These are phyloP conservation scores for Amphipyra tragopoginis DNA, from an alignment of 2,888 invertebrate genomes.

Conservation along the genomic window DNA sequence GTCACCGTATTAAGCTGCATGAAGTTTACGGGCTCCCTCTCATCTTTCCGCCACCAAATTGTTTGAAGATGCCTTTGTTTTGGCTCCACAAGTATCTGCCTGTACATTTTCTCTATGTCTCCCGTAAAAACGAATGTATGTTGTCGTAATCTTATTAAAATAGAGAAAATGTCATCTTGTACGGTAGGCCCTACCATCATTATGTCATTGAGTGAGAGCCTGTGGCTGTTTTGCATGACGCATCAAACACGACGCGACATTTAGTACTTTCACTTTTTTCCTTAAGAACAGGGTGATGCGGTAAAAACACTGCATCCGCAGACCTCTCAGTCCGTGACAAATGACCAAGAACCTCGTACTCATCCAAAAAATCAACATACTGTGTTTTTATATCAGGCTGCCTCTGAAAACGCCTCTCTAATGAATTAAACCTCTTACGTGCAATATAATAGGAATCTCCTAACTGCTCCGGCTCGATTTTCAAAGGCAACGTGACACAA, in stretches of 20 bases:
- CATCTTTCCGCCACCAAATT: slow-evolving; percentile 1
- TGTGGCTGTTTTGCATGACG: slow-evolving; percentile 10
- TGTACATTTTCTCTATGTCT: slow-evolving; percentile 2
- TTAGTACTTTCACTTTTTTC: slow-evolving; percentile 14
- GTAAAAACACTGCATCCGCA: background rate
- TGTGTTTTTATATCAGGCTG: slow-evolving; percentile 1
- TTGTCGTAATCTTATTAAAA: slow-evolving; percentile 9
- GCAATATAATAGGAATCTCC: background rate
- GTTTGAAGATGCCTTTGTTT: slow-evolving; percentile 3
- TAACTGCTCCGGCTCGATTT: background rate
- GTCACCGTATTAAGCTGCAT: background rate
- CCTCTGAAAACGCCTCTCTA: background rate
- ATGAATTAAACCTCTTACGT: background rate
- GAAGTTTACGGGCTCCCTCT: background rate
- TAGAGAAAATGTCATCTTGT: slow-evolving; percentile 8
- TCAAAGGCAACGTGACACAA: background rate
- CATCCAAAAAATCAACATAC: background rate
- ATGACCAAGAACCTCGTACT: background rate
- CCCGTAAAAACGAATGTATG: slow-evolving; percentile 3
- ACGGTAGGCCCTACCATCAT: slow-evolving; percentile 10
- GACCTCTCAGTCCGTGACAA: background rate
- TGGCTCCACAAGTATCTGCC: background rate
- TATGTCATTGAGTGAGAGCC: slow-evolving; percentile 13
- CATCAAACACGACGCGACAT: slow-evolving; percentile 14
- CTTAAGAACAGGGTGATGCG: slow-evolving; percentile 10